These are phyloP conservation scores for Meda fulgida DNA, from an alignment of 2,797 vertebrate genomes.

Conservation along the genomic window DNA sequence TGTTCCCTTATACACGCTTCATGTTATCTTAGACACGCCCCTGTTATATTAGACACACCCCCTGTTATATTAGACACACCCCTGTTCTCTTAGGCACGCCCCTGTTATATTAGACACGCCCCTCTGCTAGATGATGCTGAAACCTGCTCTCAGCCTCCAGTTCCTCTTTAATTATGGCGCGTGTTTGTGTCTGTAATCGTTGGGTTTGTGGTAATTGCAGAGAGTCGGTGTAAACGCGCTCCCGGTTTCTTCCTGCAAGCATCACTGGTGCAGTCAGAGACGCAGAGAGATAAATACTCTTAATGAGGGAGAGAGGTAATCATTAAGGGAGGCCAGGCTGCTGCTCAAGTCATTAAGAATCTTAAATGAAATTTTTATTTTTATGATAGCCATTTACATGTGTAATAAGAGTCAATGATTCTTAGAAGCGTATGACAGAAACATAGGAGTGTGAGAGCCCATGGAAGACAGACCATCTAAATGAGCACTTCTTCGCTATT, in stretches of 20 bases:
- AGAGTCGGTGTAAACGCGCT: conserved; percentile 41
- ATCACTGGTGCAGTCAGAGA: conserved; percentile 88
- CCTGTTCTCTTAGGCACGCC: background rate
- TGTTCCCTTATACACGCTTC: background rate
- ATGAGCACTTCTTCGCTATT: conserved; percentile 96
- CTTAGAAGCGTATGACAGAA: conserved; percentile 99
- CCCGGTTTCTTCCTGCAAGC: conserved; percentile 60
- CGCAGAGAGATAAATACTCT: conserved; percentile 99
- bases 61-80: background rate
- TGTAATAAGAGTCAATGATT: conserved; percentile 99
- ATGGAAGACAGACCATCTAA: conserved; percentile 99
- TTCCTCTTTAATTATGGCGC: conserved; percentile 13
- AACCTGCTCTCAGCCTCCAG: background rate
- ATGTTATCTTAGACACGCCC: background rate
- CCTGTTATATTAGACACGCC: background rate
- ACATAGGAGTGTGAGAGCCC: conserved; percentile 98
- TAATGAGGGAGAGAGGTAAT: conserved; percentile 99
- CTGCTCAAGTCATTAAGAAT: conserved; percentile 99
- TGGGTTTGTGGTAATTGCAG: conserved; percentile 61
- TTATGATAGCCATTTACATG: conserved; percentile 99
- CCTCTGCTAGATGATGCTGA: background rate
- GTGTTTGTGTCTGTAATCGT: background rate
- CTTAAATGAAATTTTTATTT: conserved; percentile 99
- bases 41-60: background rate
- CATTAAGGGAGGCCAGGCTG: conserved; percentile 99